These are phyloP conservation scores for Malurus splendens DNA, from an alignment of 2,797 vertebrate species.

Conservation along the genomic window DNA sequence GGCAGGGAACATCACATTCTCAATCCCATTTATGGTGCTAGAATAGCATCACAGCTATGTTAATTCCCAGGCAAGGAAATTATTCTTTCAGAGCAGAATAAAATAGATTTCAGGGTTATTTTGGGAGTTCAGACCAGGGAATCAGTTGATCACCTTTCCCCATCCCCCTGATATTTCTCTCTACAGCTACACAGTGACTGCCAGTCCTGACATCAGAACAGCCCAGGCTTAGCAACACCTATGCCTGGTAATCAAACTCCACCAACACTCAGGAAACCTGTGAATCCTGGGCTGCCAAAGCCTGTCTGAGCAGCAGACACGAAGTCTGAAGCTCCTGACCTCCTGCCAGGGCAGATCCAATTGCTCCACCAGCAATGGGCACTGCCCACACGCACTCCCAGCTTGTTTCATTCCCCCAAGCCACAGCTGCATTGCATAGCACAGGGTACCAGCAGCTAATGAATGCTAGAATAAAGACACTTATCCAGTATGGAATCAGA, in stretches of 20 bases:
- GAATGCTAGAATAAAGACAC: background rate
- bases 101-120: constrained; percentile 32
- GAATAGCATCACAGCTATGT: constrained; percentile 14
- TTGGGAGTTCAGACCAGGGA: background rate
- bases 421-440: rapidly evolving
- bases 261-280: background rate
- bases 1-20: constrained; percentile 31
- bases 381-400: background rate
- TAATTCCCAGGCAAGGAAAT: constrained; percentile 10
- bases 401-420: background rate
- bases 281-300: background rate
- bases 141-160: background rate
- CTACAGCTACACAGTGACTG: background rate
- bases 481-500: background rate
- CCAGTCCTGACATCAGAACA: background rate
- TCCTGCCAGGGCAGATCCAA: background rate
- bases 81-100: constrained; percentile 12
- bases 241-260: background rate
- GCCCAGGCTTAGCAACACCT: background rate
- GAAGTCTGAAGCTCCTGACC: background rate
- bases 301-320: background rate
- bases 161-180: background rate
- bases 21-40: constrained; percentile 1
- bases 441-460: background rate
- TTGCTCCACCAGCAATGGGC: background rate